Evolutionary conservation across 2,888 invertebrate species (phyloP).

Genomic region (Cephus sareptanus): DNA sequence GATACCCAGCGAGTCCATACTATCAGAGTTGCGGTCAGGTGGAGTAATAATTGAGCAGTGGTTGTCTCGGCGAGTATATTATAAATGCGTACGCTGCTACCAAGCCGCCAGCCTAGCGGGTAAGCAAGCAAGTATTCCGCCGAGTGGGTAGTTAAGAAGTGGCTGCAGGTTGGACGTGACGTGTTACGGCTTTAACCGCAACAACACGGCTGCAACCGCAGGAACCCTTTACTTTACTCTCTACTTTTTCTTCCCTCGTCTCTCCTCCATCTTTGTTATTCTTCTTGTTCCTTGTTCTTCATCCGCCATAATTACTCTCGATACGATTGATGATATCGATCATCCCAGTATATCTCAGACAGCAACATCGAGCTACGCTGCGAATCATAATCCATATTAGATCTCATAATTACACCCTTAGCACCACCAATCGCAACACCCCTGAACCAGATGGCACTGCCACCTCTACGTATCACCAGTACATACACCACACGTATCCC

Average conservation of each 20-base stretch:
- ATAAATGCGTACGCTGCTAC: constrained; percentile 53
- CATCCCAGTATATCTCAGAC: constrained; percentile 33
- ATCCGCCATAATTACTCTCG: constrained; percentile 51
- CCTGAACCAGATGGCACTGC: not conserved
- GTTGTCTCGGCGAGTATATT: constrained; percentile 49
- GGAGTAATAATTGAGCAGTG: constrained; percentile 53
- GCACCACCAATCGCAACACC: not conserved
- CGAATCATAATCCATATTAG: constrained; percentile 9
- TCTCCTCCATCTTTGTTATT: constrained; percentile 24
- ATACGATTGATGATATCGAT: constrained; percentile 50
- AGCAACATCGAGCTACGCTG: not conserved
- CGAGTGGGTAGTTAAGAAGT: constrained; percentile 56
- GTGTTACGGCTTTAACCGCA: constrained; percentile 62
- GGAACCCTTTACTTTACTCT: constrained; percentile 48
- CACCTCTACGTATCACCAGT: not conserved
- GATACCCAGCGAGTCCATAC: not conserved
- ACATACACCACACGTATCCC: not conserved
- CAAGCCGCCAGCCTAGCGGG: constrained; percentile 20
- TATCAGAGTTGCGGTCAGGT: constrained; percentile 47
- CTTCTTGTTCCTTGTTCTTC: constrained; percentile 17
- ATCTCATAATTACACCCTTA: constrained; percentile 2
- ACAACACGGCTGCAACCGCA: constrained; percentile 61
- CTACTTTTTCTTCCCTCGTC: not conserved
- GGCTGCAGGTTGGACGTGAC: constrained; percentile 54
- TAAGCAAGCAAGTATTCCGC: constrained; percentile 1